Evolutionary conservation across 2,797 vertebrate genomes (phyloP).

Genomic region (Typhlichthys subterraneus): DNA sequence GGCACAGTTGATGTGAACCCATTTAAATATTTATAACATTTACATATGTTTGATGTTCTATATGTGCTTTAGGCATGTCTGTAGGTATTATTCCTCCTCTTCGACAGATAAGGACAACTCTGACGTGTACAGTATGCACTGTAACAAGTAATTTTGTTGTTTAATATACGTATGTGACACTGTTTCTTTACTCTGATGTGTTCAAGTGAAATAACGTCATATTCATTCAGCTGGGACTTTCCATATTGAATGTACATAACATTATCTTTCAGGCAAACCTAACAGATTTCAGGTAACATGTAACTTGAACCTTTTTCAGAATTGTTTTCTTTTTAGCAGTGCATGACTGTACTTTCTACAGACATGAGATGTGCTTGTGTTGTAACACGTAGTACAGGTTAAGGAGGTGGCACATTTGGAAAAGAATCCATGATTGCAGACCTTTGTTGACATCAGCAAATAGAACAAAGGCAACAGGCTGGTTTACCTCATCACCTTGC

Average conservation of each 20-base stretch:
- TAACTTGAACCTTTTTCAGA: too few relatives aligned
- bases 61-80: not conserved
- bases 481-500: constrained; percentile 33
- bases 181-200: too few relatives aligned
- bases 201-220: too few relatives aligned
- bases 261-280: too few relatives aligned
- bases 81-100: not conserved
- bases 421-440: constrained; percentile 37
- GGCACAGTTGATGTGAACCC: constrained; percentile 13
- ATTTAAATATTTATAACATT: constrained; percentile 19
- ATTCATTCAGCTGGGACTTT: too few relatives aligned
- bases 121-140: too few relatives aligned
- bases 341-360: not conserved
- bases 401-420: constrained; percentile 39
- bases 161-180: too few relatives aligned
- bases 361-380: not conserved
- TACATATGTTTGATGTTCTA: not conserved
- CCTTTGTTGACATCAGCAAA: constrained; percentile 60
- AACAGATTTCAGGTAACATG: too few relatives aligned
- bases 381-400: constrained; percentile 25
- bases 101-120: too few relatives aligned
- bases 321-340: too few relatives aligned
- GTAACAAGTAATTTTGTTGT: too few relatives aligned
- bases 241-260: too few relatives aligned
- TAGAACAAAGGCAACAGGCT: constrained; percentile 37